These are phyloP conservation scores for Cyprinus carpio DNA, from an alignment of 2,113 vertebrate genomes.

Conservation along the genomic window DNA sequence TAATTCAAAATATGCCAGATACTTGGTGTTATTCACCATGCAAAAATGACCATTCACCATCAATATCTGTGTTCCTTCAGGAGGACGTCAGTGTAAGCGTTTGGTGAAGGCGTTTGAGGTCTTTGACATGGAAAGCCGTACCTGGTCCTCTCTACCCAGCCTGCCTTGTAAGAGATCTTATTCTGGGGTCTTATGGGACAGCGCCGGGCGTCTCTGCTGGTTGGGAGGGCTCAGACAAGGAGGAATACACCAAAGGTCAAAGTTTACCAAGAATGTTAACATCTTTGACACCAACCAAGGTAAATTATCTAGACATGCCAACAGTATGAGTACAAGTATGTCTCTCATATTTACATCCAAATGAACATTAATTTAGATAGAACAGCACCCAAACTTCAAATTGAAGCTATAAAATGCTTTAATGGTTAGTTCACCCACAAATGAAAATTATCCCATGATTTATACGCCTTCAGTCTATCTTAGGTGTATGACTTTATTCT, in stretches of 20 bases:
- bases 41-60: not conserved
- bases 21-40: not conserved
- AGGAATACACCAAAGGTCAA: conserved; percentile 89
- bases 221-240: conserved; percentile 92
- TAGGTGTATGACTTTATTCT: too few species aligned
- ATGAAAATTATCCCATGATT: too few species aligned
- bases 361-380: not conserved
- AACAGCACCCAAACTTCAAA: not conserved
- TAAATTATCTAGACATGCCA: conserved; percentile 58
- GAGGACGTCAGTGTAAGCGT: conserved; percentile 92
- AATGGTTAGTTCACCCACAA: not conserved
- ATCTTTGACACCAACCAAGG: conserved; percentile 91
- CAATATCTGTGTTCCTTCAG: conserved; percentile 65
- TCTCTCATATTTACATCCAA: not conserved
- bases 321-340: not conserved
- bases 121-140: conserved; percentile 87
- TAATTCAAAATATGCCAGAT: not conserved
- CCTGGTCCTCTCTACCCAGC: conserved; percentile 86
- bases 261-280: conserved; percentile 94
- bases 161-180: conserved; percentile 93
- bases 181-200: conserved; percentile 85
- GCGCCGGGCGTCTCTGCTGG: conserved; percentile 82
- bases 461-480: too few species aligned
- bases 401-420: not conserved
- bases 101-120: conserved; percentile 89